Base-by-base conservation (phyloP, 2,888 invertebrate genomes). In the Cantharis nigra region DNA sequence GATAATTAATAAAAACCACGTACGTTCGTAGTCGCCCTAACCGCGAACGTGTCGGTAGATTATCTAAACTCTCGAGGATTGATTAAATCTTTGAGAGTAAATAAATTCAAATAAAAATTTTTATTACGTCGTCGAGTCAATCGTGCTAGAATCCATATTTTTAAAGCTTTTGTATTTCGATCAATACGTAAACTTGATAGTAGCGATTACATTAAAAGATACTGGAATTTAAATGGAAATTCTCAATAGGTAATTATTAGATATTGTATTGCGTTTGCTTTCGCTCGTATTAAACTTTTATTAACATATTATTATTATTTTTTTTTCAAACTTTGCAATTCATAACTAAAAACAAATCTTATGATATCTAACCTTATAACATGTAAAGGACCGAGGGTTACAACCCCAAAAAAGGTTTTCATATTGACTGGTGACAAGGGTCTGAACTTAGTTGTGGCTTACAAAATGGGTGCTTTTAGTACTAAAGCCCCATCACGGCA, bases 401-500 rank as follows among this genome's bases (percentile, higher is more conserved):
- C 65, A 67, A 67, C 65, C 65, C 65, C 26, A 26, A 67, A 67
- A 67, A 67, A 67, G 65, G 65, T 20, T 67, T 67, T 67, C 20
- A 67, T 67, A 67, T 67, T 67, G 65, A 67, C 65, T 67, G 65
- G 65, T 67, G 65, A 67, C 65, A 67, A 67, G 65, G 65, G 65
- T 67, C 65, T 23, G 65, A 67, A 67, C 65, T 67, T 67, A 67
- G 65, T 67, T 67, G 65, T 67, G 65, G 65, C 26, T 67, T 67
- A 67, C 65, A 67, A 67, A 67, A 67, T 67, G 65, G 65, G 65
- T 67, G 65, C 65, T 67, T 67, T 67, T 67, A 67, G 65, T 67
- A n/a, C 65, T 67, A 67, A 67, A 67, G 26, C 65, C 65, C 65
- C 23, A 67, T 26, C 26, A 49, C 49, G 20, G 65, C 26, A 23